Conservation (phyloP, 2,797 vertebrate genomes). For the Smutsia gigantea region DNA sequence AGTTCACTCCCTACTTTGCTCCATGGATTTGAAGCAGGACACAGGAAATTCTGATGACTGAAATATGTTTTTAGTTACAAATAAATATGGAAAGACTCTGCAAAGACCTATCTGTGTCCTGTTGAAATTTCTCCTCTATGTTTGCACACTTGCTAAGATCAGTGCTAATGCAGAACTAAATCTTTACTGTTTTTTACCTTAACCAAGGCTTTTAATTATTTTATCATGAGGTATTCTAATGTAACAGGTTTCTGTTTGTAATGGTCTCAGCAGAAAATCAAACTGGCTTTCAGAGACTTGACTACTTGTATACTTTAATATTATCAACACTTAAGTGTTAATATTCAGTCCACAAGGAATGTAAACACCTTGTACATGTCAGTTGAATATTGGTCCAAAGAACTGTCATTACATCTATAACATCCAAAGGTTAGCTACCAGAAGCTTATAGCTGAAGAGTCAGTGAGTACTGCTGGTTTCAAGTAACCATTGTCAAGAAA, state of each 20-base stretch:
- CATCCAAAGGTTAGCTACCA: slow-evolving; percentile 60
- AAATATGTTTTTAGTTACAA: neutral
- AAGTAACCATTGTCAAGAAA: neutral
- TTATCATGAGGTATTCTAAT: neutral
- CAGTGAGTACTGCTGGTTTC: neutral
- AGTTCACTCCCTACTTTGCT: neutral
- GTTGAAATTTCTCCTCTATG: neutral
- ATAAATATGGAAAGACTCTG: neutral
- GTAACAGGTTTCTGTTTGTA: neutral
- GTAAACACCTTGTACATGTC: slow-evolving; percentile 66
- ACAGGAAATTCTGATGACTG: neutral
- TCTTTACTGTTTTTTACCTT: neutral
- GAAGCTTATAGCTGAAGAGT: neutral
- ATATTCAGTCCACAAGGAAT: slow-evolving; percentile 57
- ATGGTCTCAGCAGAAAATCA: slow-evolving; percentile 60
- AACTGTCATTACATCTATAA: slow-evolving; percentile 20
- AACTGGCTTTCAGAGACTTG: slow-evolving; percentile 14
- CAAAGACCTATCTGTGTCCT: neutral
- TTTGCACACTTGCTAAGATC: neutral
- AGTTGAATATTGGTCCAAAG: slow-evolving; percentile 53
- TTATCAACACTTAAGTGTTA: slow-evolving; percentile 64
- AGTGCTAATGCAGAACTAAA: neutral
- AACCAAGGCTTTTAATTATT: neutral
- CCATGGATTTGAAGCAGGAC: neutral
- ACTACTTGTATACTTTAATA: slow-evolving; percentile 35